These are phyloP conservation scores for Anguilla marmorata DNA, from an alignment of 2,797 vertebrate species.

Conservation along the genomic window DNA sequence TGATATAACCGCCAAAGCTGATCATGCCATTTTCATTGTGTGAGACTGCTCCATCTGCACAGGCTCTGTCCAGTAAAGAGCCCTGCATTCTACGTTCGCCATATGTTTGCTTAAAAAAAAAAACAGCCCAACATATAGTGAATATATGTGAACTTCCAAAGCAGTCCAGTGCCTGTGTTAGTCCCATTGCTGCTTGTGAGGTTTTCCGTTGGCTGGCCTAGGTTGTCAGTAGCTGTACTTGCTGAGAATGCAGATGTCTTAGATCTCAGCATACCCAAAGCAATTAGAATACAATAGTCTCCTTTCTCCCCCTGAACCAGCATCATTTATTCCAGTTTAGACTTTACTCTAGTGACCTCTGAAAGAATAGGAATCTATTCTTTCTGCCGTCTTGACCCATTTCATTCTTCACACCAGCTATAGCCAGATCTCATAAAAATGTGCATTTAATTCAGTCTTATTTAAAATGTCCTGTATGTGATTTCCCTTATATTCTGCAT, in stretches of 20 bases:
- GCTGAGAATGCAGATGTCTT: constrained; percentile 15
- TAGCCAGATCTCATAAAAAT: neutral
- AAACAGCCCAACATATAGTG: neutral
- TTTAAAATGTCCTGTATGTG: neutral
- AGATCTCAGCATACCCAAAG: constrained; percentile 2
- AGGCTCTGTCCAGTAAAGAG: neutral
- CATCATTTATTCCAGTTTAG: neutral
- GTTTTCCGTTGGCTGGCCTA: constrained; percentile 2
- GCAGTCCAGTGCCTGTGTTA: neutral
- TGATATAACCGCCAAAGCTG: neutral
- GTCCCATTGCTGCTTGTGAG: constrained; percentile 13
- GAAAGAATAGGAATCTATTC: neutral
- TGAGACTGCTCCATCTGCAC: neutral
- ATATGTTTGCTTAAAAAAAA: neutral
- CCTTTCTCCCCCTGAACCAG: neutral
- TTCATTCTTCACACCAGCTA: neutral
- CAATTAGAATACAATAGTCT: constrained; percentile 16
- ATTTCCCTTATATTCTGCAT: neutral
- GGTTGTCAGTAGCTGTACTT: neutral
- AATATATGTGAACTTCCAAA: neutral
- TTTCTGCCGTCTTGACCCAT: neutral
- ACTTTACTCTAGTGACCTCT: constrained; percentile 17
- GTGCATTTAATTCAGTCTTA: neutral
- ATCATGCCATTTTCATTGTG: neutral
- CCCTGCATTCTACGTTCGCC: neutral